Base-by-base conservation (phyloP, 2,113 vertebrate genomes). In the Lampris megalopsis region DNA sequence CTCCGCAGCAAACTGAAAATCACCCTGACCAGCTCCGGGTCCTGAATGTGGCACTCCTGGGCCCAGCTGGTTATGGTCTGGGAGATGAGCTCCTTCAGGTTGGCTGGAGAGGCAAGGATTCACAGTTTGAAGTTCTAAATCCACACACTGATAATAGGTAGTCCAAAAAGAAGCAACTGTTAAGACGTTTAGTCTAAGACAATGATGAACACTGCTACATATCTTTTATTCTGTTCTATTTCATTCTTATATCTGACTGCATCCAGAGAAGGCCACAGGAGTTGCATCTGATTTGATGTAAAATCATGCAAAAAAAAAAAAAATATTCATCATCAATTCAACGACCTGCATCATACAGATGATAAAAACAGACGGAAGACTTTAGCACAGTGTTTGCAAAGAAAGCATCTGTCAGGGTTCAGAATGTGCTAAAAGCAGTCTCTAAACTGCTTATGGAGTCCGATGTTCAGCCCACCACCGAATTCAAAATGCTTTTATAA, bases 31-130 rank as follows among this genome's bases (percentile, higher is more conserved):
- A 99, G 92, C 76, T 96, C 94, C 0, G 97, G 94, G 38, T 99
- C 96, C 86, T 97, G 97, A 75, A 99, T 96, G 83, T 95, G 95
- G 74, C 95, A 95, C 87, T 99, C 98, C 77, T 99, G 98, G 57
- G 97, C 97, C 97, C 98, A 99, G 77, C 92, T 92, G 69, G 97
- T 96, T 92, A 99, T 99, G 0, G 97, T 98, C 88, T 98, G 97
- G 0, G 97, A 99, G 84, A 99, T 97, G 13, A 99, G 94, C 83
- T 98, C 95, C 89, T 98, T 98, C 87, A 99, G 86, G 3, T 97
- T 98, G 9, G 96, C 98, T 98, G 53, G 38, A 87, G 49, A 81
- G 43, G 24, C 8, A n/a, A 72, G 9, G 81, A 40, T 59, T 53
- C 11, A 48, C 24, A 45, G 24, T 56, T 6, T 5, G 3, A 1